phyloP scores from a whole-genome alignment of 92 coral and sea anemone species.

The Epizoanthus scotinus region DNA sequence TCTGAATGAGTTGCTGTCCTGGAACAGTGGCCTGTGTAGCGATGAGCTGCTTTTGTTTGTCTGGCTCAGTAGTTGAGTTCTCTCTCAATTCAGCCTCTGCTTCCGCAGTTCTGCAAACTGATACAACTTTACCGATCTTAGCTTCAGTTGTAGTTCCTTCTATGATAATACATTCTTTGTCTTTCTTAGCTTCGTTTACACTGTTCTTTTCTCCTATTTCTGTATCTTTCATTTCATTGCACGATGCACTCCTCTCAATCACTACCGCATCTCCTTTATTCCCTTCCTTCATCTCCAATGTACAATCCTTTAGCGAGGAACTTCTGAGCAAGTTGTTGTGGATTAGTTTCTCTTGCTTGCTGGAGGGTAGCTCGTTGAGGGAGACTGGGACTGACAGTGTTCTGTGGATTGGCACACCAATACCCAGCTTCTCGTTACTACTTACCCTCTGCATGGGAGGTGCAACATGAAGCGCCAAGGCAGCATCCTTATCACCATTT shows the following conservation, averaged over 20 bases:
- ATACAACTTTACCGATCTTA: constrained; percentile 1
- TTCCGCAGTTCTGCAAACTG: neutral
- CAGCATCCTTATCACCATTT: neutral
- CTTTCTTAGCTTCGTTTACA: neutral
- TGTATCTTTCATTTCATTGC: neutral
- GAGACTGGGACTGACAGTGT: constrained; percentile 19
- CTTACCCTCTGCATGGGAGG: neutral
- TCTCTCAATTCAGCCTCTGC: constrained; percentile 25
- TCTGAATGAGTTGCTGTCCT: constrained; percentile 12
- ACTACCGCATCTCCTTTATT: neutral
- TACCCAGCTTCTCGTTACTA: neutral
- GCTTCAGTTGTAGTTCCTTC: neutral
- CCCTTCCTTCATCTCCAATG: neutral
- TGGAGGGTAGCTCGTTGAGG: neutral
- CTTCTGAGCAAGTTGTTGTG: neutral
- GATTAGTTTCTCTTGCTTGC: too few relatives aligned
- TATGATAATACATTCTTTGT: neutral
- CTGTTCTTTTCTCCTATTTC: constrained; percentile 9
- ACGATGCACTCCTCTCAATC: neutral
- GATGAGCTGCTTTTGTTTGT: constrained; percentile 1
- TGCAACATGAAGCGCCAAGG: neutral
- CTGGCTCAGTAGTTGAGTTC: constrained; percentile 36
- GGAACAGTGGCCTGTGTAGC: constrained; percentile 6
- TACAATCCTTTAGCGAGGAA: constrained; percentile 18
- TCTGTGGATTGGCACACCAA: neutral